phyloP scores from a whole-genome alignment of 2,113 vertebrate species.

The Fregetta grallaria region DNA sequence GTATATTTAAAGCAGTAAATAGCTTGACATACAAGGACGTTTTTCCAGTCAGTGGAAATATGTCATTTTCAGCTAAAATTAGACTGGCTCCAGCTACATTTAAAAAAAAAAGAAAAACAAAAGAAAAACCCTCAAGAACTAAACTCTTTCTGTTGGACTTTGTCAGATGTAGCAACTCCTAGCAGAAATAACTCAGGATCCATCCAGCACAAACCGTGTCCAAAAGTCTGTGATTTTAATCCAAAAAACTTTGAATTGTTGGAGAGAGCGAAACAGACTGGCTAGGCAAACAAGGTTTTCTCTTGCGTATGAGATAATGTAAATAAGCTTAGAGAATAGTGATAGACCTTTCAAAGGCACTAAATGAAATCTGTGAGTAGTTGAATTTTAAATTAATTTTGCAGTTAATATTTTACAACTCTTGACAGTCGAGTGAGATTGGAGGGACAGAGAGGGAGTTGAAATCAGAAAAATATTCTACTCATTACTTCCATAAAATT shows the following conservation, averaged over 20 bases:
- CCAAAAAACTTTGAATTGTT: background rate
- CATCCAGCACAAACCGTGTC: background rate
- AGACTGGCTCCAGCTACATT: background rate
- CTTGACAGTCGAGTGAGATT: background rate
- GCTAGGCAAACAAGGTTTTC: background rate
- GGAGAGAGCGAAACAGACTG: background rate
- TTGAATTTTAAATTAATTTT: background rate
- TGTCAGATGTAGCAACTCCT: background rate
- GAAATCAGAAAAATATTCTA: background rate
- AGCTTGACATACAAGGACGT: background rate
- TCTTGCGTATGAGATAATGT: background rate
- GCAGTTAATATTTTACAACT: background rate
- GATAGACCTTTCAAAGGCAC: background rate
- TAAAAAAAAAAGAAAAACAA: background rate
- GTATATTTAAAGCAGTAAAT: background rate
- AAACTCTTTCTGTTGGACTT: background rate
- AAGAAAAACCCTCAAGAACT: background rate
- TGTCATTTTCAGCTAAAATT: conserved; percentile 51
- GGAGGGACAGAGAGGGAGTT: background rate
- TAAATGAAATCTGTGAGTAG: background rate
- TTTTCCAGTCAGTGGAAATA: conserved; percentile 28
- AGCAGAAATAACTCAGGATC: background rate
- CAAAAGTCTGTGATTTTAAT: conserved; percentile 4
- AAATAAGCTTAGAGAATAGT: background rate
- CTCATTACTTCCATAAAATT: background rate